Evolutionary conservation across 2,113 vertebrate genomes (phyloP).

Genomic region (Sprattus sprattus): DNA sequence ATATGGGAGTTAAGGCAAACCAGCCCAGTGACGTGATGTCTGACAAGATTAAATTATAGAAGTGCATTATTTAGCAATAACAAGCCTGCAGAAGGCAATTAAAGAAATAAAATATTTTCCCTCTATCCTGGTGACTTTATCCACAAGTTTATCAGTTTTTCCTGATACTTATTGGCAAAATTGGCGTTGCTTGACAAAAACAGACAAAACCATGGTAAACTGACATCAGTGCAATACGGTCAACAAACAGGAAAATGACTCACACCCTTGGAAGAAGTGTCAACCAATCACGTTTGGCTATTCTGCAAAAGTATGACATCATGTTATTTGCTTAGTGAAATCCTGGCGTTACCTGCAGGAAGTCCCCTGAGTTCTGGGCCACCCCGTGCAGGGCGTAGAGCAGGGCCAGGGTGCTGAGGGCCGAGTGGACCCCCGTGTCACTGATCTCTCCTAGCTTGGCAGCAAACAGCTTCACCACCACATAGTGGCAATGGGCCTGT

Average conservation of each 20-base stretch:
- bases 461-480: slow-evolving; percentile 87
- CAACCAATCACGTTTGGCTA: neutral
- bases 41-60: too few relatives aligned
- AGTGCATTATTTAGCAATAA: too few relatives aligned
- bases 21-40: neutral
- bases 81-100: too few relatives aligned
- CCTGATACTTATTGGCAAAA: too few relatives aligned
- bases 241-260: neutral
- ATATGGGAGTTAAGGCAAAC: neutral
- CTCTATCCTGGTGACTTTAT: too few relatives aligned
- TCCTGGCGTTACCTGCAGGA: slow-evolving; percentile 79
- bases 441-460: slow-evolving; percentile 79
- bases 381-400: slow-evolving; percentile 87
- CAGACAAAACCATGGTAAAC: neutral
- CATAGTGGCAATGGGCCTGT: slow-evolving; percentile 95
- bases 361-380: slow-evolving; percentile 83
- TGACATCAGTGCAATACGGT: neutral
- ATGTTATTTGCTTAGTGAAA: neutral
- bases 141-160: too few relatives aligned
- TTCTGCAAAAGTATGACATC: neutral
- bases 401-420: slow-evolving; percentile 80
- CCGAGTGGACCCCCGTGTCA: slow-evolving; percentile 73
- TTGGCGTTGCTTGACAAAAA: neutral
- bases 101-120: too few relatives aligned
- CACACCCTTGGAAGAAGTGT: neutral